Base-by-base conservation (phyloP, 2,797 vertebrate species). In the Geotrypetes seraphini region DNA sequence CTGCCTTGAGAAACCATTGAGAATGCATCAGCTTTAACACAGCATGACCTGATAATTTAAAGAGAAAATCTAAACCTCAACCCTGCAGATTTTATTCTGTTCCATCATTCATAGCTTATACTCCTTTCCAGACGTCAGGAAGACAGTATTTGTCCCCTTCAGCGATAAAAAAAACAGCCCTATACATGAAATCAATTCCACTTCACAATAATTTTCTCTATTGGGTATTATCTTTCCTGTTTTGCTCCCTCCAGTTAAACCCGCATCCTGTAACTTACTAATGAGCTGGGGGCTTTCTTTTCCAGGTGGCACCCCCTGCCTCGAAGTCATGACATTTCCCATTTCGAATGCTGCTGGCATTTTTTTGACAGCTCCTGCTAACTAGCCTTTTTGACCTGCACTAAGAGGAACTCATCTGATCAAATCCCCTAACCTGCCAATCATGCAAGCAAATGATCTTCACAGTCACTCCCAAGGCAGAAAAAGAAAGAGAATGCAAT, bases 111-210 rank as follows among this genome's bases (percentile, higher is more conserved):
- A 70, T 7, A 83, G 81, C 80, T 81, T 71, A 66, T 51, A 53
- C 78, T 81, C 59, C 74, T 72, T 73, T 0, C 12, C 75, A 71
- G 63, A 49, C 67, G 79, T 85, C 77, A 78, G 79, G 52, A 69
- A 81, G 79, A 81, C 77, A 73, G 78, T 73, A 67, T 84, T 85
- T 84, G 78, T 84, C 77, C 77, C 80, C 79, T 81, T 78, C 60
- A 73, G 76, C 83, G 73, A 87, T 83, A 85, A 89, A 88, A 85
- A 88, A 86, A 90, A n/a, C n/a, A n/a, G n/a, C n/a, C n/a, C 87
- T 84, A 87, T 78, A 88, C 82, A 85, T 83, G 75, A 90, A 88
- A 88, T 88, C 83, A 83, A 86, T 85, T 81, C 78, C 79, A 79
- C 71, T 81, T 81, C 82, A 83, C 75, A 74, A 75, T 79, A 75